phyloP scores from a whole-genome alignment of 2,113 vertebrate genomes.

The Eira barbara region DNA sequence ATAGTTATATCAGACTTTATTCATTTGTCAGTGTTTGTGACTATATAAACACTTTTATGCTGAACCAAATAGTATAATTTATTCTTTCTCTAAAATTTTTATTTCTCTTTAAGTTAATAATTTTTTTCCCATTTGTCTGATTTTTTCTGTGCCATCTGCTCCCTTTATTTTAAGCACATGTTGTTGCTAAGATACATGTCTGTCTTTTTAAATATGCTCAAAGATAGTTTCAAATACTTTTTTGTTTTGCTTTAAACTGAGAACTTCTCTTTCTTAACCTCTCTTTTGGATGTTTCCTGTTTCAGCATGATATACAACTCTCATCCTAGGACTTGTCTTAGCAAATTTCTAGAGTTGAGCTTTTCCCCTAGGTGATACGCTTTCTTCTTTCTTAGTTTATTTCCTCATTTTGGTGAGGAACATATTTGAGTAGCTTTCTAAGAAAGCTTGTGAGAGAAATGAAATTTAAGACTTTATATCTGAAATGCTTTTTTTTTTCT shows the following conservation, averaged over 20 bases:
- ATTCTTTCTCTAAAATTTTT: not conserved
- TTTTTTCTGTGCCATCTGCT: not conserved
- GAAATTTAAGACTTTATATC: not conserved
- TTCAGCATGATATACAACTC: not conserved
- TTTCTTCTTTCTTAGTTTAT: not conserved
- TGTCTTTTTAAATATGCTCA: not conserved
- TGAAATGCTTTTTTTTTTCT: not conserved
- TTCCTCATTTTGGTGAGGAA: slow-evolving; percentile 15
- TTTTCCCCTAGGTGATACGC: not conserved
- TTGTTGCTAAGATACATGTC: not conserved
- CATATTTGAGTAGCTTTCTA: slow-evolving; percentile 19
- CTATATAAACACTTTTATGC: not conserved
- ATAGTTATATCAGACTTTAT: slow-evolving; percentile 18
- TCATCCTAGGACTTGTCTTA: not conserved
- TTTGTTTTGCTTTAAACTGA: not conserved
- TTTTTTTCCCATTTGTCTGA: not conserved
- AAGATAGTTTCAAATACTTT: not conserved
- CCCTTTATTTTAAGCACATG: not conserved
- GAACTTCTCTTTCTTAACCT: not conserved
- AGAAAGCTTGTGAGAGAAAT: slow-evolving; percentile 12
- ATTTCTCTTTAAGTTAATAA: slow-evolving; percentile 3
- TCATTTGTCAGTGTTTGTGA: slow-evolving; percentile 7
- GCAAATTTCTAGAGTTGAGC: not conserved
- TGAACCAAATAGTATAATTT: not conserved
- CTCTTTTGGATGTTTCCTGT: not conserved